Percentiles rank a stretch among this genome's conserved stretches.
Conservation (phyloP, 2,113 vertebrate species). For the Gorsachius goisagi region DNA sequence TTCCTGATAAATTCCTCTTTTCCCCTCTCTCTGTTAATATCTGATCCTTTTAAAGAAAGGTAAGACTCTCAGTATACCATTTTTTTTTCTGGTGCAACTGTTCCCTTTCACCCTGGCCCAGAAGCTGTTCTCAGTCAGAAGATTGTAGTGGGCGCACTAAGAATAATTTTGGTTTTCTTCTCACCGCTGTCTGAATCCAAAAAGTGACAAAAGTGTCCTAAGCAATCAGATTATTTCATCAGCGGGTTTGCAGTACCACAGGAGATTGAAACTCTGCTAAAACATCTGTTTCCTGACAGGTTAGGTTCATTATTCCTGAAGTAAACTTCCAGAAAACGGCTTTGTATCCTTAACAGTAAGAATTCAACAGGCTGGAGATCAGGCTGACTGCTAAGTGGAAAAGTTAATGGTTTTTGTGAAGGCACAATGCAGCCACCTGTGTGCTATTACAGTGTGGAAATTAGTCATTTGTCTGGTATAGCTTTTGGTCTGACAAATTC, state of each 20-base stretch:
- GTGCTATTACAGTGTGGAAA: conserved; percentile 42
- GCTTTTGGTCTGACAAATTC: conserved; percentile 46
- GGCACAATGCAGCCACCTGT: not conserved
- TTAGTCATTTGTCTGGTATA: conserved; percentile 59
- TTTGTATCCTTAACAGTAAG: not conserved
- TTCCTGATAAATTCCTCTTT: not conserved
- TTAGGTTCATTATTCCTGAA: not conserved
- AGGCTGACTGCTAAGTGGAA: not conserved
- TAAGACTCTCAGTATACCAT: not conserved
- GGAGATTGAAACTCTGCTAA: not conserved
- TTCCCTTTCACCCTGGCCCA: not conserved
- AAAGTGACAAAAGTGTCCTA: not conserved
- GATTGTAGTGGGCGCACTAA: not conserved
- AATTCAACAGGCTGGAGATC: not conserved
- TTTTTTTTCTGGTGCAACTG: not conserved
- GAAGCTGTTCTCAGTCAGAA: not conserved
- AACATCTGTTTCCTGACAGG: conserved; percentile 13
- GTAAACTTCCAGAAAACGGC: not conserved
- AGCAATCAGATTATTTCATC: not conserved
- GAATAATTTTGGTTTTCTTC: not conserved
- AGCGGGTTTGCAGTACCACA: not conserved
- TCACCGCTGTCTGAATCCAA: not conserved
- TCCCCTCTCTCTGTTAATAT: not conserved
- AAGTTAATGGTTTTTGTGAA: not conserved
- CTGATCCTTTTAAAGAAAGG: not conserved